phyloP scores from a whole-genome alignment of 2,113 vertebrate species.

The Bungarus multicinctus region DNA sequence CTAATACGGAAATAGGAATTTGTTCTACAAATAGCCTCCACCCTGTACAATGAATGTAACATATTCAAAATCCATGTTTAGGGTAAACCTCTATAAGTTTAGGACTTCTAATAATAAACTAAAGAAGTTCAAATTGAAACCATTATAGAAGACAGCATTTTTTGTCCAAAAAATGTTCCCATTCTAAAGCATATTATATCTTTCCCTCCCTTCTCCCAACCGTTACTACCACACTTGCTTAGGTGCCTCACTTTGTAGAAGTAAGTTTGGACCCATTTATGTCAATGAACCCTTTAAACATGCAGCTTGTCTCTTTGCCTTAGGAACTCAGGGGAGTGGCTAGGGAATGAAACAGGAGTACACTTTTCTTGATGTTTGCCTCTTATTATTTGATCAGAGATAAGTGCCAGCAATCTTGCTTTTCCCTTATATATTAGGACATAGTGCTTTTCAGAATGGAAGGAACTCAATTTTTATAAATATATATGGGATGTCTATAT shows the following conservation, averaged over 20 bases:
- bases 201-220: neutral
- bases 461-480: neutral
- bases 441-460: neutral
- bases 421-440: neutral
- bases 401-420: neutral
- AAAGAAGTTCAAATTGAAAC: neutral
- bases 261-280: neutral
- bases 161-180: neutral
- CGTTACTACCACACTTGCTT: neutral
- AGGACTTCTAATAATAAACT: neutral
- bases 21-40: neutral
- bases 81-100: neutral
- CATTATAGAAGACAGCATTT: neutral
- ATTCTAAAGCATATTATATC: neutral
- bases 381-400: neutral
- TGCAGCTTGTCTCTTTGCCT: neutral
- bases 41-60: neutral
- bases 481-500: neutral
- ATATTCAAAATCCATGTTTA: neutral
- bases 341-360: neutral
- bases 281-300: neutral
- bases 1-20: neutral
- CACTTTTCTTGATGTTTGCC: neutral
- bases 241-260: neutral
- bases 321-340: neutral